Evolutionary conservation across 2,888 invertebrate genomes (phyloP), one percentile per base, ranked within the genome.

Genomic region (Aplocera efformata): DNA sequence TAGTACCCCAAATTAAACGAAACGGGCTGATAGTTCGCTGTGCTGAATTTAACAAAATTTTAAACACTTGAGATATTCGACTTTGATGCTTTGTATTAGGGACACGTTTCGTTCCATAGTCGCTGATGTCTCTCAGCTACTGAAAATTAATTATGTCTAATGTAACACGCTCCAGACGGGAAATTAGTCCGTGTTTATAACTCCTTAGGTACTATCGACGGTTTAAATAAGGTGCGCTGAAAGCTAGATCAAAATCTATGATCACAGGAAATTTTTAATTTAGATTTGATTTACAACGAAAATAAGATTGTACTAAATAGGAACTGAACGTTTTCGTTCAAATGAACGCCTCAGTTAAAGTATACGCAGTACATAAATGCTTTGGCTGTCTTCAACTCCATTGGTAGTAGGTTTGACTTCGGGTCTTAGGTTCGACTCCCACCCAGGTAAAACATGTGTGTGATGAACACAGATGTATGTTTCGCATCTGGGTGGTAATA

Each of bases 91-190:
- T 6, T n/a, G 11, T 13, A n/a, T 20, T 34, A 41, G 22, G 6
- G 13, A 7, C 6, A 10, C 9, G 17, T 30, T 30, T 30, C 9
- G 13, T n/a, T 28, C 3, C 23, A 10, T 36, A 38, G n/a, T n/a
- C n/a, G n/a, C n/a, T n/a, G n/a, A 38, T 33, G 42, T 8, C 44
- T 47, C 29, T 32, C 25, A 23, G 17, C 13, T 32, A 53, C 65
- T 61, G 60, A 68, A 72, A 76, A 75, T 73, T 76, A 76, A 79
- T 78, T 71, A 70, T 62, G 56, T 70, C 69, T 78, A 77, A 80
- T 76, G 74, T 75, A 72, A 72, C 71, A 56, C 63, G 67, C 59
- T 58, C 44, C 20, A 40, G 51, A 52, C 46, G 44, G 42, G 66
- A 64, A 60, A 58, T 58, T 53, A 54, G 50, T 42, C 37, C 34